These are phyloP conservation scores for Hoplodrina ambigua DNA, from an alignment of 2,888 invertebrate genomes.

Conservation along the genomic window DNA sequence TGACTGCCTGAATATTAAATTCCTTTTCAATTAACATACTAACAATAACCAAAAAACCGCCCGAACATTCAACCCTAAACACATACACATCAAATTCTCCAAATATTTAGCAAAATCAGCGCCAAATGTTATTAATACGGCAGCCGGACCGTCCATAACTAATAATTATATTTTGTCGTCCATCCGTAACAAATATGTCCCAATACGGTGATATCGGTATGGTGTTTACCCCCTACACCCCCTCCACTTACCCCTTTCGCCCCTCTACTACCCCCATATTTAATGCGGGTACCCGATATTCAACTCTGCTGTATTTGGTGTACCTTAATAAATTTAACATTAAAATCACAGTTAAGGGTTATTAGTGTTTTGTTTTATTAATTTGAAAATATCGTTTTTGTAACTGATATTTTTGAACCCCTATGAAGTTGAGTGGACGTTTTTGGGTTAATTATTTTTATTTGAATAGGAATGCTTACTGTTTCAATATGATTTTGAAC, in stretches of 20 bases:
- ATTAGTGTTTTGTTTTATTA: constrained; percentile 59
- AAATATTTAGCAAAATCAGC: constrained; percentile 57
- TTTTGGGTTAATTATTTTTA: constrained; percentile 19
- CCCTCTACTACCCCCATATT: constrained; percentile 43
- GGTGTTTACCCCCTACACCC: constrained; percentile 48
- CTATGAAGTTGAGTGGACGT: neutral
- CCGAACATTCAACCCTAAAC: constrained; percentile 15
- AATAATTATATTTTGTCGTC: constrained; percentile 66
- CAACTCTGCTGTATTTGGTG: constrained; percentile 60
- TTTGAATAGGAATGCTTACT: neutral
- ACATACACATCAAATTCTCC: constrained; percentile 25
- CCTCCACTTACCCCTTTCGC: constrained; percentile 21
- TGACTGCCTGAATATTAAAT: neutral
- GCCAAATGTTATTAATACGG: constrained; percentile 56
- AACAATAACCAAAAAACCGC: constrained; percentile 4
- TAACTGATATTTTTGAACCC: constrained; percentile 26
- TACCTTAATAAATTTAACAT: constrained; percentile 66
- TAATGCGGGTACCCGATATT: constrained; percentile 64
- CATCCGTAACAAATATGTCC: constrained; percentile 66
- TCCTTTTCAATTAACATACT: constrained; percentile 20
- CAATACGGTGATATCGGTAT: constrained; percentile 64
- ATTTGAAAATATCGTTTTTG: constrained; percentile 59
- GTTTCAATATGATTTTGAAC: neutral
- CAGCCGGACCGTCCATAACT: constrained; percentile 57
- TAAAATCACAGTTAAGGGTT: constrained; percentile 59